Evolutionary conservation across 2,113 vertebrate genomes (phyloP).

Genomic region (Bothrops jararaca): DNA sequence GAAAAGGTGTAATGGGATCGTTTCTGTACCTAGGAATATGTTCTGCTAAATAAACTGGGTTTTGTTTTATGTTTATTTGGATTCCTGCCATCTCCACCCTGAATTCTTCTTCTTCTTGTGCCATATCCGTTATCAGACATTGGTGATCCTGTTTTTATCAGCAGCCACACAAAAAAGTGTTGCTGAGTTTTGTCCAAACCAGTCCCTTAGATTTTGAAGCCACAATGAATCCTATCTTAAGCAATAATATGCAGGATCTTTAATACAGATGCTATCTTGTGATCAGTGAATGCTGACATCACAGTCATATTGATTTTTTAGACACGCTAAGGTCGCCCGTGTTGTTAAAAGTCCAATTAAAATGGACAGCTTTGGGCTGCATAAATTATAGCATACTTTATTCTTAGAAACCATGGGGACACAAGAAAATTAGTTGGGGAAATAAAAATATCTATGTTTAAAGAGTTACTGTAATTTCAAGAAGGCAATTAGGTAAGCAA

Average conservation of each 20-base stretch:
- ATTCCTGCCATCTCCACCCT: not conserved
- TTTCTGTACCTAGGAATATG: not conserved
- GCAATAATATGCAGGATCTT: not conserved
- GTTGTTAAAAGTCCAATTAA: slow-evolving; percentile 21
- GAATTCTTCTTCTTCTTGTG: too few relatives aligned
- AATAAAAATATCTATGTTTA: slow-evolving; percentile 26
- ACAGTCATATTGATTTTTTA: not conserved
- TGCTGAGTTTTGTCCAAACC: too few relatives aligned
- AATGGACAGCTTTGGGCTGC: not conserved
- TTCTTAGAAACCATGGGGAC: not conserved
- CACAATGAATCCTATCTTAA: not conserved
- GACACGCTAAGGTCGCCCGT: not conserved
- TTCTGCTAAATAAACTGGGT: not conserved
- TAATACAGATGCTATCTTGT: not conserved
- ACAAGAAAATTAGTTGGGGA: slow-evolving; percentile 26
- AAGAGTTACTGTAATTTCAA: slow-evolving; percentile 27
- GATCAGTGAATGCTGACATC: not conserved
- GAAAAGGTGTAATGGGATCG: not conserved
- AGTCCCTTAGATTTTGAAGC: too few relatives aligned
- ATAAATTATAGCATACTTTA: slow-evolving; percentile 16
- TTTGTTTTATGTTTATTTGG: not conserved
- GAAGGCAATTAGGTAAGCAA: slow-evolving; percentile 17
- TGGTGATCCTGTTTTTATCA: too few relatives aligned
- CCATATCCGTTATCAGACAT: too few relatives aligned
- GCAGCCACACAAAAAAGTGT: too few relatives aligned